Conservation (phyloP, 2,797 vertebrate genomes). For the Cetoscarus ocellatus region DNA sequence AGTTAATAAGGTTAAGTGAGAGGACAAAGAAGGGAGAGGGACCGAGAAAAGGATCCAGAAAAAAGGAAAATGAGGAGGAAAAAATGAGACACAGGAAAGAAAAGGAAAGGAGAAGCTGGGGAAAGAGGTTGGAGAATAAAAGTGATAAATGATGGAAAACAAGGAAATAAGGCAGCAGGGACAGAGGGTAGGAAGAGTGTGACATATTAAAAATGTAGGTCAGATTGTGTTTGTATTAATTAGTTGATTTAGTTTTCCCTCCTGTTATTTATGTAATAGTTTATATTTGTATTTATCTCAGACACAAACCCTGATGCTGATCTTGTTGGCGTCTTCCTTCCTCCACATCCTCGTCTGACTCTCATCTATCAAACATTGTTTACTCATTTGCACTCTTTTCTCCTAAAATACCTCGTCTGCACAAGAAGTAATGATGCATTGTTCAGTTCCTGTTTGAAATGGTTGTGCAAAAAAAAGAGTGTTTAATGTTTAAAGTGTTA, state of each 20-base stretch:
- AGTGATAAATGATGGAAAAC: neutral
- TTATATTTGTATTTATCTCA: neutral
- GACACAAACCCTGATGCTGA: neutral
- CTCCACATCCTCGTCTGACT: conserved; percentile 1
- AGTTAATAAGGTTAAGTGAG: too few relatives aligned
- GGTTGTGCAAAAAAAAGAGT: too few relatives aligned
- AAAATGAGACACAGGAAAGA: neutral
- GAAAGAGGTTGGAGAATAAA: neutral
- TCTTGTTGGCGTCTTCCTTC: conserved; percentile 20
- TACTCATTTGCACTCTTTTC: neutral
- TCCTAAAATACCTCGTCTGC: neutral
- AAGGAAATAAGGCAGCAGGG: too few relatives aligned
- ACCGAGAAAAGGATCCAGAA: too few relatives aligned
- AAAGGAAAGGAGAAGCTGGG: neutral
- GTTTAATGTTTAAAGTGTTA: too few relatives aligned
- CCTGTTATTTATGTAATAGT: neutral
- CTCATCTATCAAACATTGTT: neutral
- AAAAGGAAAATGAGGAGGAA: too few relatives aligned
- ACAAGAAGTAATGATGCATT: neutral
- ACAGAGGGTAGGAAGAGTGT: too few relatives aligned
- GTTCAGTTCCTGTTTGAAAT: conserved; percentile 15
- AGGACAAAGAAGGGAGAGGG: too few relatives aligned
- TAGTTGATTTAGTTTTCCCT: neutral
- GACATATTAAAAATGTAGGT: neutral
- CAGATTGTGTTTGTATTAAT: neutral